A percentile compares a stretch with the other conserved stretches of the same genome.
phyloP scores from a whole-genome alignment of 2,888 invertebrate species.

The Neoaliturus tenellus region DNA sequence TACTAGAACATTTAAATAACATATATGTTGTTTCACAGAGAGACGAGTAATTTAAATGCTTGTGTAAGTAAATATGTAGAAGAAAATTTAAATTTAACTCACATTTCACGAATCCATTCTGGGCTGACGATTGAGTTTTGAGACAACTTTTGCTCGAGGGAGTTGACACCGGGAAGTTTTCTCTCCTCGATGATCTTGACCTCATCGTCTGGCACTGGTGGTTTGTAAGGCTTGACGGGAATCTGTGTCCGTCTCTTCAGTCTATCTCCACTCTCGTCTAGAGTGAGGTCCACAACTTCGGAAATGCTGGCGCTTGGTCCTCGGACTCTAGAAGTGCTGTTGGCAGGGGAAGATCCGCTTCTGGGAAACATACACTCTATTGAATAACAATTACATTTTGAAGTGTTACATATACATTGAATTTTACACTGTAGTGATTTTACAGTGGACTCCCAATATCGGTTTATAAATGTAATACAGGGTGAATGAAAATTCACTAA shows the following conservation, averaged over 20 bases:
- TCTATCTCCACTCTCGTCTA: not conserved
- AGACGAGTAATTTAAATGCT: no score
- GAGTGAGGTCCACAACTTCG: conserved; percentile 31
- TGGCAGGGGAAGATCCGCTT: not conserved
- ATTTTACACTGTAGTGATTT: no score
- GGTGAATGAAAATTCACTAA: no score
- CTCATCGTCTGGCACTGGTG: not conserved
- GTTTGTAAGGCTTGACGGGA: not conserved
- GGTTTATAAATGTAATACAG: no score
- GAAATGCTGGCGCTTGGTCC: not conserved
- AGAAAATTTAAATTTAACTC: no score
- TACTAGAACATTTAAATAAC: no score
- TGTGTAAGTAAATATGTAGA: no score
- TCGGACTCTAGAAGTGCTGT: not conserved
- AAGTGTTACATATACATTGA: no score
- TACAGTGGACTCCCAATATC: no score
- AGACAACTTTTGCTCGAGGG: conserved; percentile 76
- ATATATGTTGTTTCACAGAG: no score
- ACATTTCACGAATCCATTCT: conserved; percentile 76
- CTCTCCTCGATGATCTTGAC: conserved; percentile 50
- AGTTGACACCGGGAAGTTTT: conserved; percentile 73
- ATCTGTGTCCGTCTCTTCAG: not conserved
- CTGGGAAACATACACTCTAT: not conserved
- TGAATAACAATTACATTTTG: no score
- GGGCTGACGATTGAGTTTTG: conserved; percentile 74